A percentile compares a stretch with the other conserved stretches of the same genome.
These are phyloP conservation scores for Phalera bucephala DNA, from an alignment of 2,888 invertebrate species.

Conservation along the genomic window DNA sequence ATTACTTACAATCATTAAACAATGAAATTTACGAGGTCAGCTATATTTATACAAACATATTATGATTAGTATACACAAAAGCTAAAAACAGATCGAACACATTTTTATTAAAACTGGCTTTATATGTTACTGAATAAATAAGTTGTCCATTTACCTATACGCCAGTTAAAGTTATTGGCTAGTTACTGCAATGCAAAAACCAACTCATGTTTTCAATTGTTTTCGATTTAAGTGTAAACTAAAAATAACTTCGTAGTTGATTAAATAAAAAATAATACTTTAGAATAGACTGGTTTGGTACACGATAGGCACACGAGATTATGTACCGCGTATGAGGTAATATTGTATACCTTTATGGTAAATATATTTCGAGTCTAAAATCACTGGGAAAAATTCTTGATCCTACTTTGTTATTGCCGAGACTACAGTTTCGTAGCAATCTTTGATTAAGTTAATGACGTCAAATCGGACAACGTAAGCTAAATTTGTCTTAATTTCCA, in stretches of 20 bases:
- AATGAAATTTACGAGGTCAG: constrained; percentile 68
- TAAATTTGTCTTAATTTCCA: constrained; percentile 14
- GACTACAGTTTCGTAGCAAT: too few species aligned
- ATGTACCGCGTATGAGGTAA: constrained; percentile 65
- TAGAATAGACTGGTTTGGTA: constrained; percentile 74
- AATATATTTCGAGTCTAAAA: constrained; percentile 20
- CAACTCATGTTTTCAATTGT: too few species aligned
- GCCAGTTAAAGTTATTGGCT: too few species aligned
- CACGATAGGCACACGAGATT: constrained; percentile 43
- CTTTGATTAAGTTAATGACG: too few species aligned
- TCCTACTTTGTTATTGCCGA: not conserved
- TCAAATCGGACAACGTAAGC: constrained; percentile 8
- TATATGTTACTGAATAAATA: too few species aligned
- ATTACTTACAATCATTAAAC: constrained; percentile 72
- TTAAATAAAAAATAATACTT: constrained; percentile 76
- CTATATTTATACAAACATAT: too few species aligned
- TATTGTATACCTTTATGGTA: constrained; percentile 32
- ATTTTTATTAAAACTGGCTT: too few species aligned
- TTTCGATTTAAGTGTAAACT: too few species aligned
- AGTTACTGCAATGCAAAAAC: too few species aligned
- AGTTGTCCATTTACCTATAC: too few species aligned
- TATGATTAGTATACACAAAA: too few species aligned
- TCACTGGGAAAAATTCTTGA: constrained; percentile 22
- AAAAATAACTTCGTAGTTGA: constrained; percentile 32
- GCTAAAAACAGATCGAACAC: too few species aligned